A percentile compares a stretch with the other conserved stretches of the same genome.
These are phyloP conservation scores for Mantis religiosa DNA, from an alignment of 2,888 invertebrate genomes.

Conservation along the genomic window DNA sequence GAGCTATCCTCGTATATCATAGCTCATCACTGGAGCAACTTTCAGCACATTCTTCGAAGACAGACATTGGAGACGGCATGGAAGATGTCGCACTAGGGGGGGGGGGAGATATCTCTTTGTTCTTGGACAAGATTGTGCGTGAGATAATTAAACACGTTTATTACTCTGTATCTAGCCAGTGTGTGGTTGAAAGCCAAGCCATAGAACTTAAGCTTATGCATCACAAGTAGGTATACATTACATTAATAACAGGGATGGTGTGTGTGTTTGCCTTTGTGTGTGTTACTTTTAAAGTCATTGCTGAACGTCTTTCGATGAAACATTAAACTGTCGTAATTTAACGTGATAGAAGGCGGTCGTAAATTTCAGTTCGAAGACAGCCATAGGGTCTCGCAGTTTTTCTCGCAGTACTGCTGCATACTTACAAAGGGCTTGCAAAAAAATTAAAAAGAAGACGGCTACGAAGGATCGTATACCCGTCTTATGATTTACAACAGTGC, in stretches of 20 bases:
- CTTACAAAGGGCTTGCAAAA: background rate
- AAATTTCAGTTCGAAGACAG: background rate
- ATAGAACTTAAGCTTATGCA: background rate
- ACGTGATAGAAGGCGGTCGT: background rate
- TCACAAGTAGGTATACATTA: background rate
- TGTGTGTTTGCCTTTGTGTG: background rate
- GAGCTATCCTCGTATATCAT: no score
- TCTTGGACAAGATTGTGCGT: no score
- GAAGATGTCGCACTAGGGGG: no score
- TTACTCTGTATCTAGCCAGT: no score
- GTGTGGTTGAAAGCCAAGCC: background rate
- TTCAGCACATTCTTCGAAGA: no score
- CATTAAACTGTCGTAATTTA: slow-evolving; percentile 1
- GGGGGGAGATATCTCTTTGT: no score
- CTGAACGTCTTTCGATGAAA: background rate
- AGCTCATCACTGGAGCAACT: no score
- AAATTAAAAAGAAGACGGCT: slow-evolving; percentile 8
- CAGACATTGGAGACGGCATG: no score
- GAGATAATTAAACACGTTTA: no score
- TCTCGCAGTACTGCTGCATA: background rate
- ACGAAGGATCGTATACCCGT: slow-evolving; percentile 8
- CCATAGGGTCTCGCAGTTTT: background rate
- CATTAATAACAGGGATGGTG: background rate
- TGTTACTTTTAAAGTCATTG: background rate
- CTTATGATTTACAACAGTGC: slow-evolving; percentile 13